Evolutionary conservation across 2,113 vertebrate species (phyloP), one percentile per base, ranked within the genome.

Genomic region (Archilochus colubris): DNA sequence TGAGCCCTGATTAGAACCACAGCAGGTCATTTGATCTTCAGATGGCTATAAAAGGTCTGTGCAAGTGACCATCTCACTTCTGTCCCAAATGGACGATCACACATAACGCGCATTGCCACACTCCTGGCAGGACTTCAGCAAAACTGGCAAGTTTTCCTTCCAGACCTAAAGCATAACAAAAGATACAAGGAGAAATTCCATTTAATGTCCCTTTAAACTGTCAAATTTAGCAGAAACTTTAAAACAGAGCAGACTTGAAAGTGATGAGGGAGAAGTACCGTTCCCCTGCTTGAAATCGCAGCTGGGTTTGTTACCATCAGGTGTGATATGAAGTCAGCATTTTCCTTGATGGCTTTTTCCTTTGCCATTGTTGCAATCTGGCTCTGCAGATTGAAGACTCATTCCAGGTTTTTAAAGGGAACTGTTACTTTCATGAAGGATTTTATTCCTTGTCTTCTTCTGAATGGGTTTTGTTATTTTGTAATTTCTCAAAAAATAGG

Each of bases 1-100:
- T 77, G 96, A 96, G 91, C 93, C 86, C 90, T 96, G 92, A 96
- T 96, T 96, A 97, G 96, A 95, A 96, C 85, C 80, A 79, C 94
- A 96, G 95, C 67, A 94, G 92, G 96, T 95, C 89, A 97, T 94
- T 94, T 0, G 89, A 97, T 95, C 92, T 95, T 91, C 91, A 93
- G 77, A 96, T 96, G 93, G 81, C 95, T 97, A 96, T 94, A 97
- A 96, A 96, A 97, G 93, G 96, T 70, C 89, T 92, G 92, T 79
- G 75, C 88, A 76, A 97, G 91, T 91, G 87, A 89, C 91, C 88
- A 82, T 91, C 93, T 88, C 8, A 1, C 85, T 91, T 59, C 76
- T 87, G 86, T 94, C 94, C 91, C 95, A 87, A 61, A 94, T 82
- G 95, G 82, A 96, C 80, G 94, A 89, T 89, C 82, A 82, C 0